Conservation (phyloP, 2,888 invertebrate genomes). For the Drosophila fulvimacula region DNA sequence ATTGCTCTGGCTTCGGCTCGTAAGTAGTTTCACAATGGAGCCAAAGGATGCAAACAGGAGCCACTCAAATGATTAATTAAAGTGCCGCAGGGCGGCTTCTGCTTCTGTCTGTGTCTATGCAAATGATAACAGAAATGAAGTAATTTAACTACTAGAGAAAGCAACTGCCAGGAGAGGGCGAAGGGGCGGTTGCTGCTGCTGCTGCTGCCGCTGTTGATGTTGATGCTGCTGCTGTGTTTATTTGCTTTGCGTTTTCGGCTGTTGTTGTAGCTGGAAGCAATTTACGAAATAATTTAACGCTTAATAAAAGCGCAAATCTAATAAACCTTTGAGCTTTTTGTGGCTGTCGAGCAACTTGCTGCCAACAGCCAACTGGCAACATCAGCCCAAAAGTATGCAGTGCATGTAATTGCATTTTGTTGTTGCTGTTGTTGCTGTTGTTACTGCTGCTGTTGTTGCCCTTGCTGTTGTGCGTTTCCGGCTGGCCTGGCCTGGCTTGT, state of each 20-base stretch:
- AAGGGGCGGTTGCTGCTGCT: background rate
- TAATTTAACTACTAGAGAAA: slow-evolving; percentile 42
- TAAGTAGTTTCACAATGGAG: slow-evolving; percentile 67
- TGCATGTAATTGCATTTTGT: slow-evolving; percentile 75
- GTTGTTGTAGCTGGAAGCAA: slow-evolving; percentile 62
- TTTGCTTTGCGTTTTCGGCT: slow-evolving; percentile 67
- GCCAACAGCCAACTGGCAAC: slow-evolving; percentile 39
- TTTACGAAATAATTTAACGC: slow-evolving; percentile 79
- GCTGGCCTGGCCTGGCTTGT: slow-evolving; percentile 56
- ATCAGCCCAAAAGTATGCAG: slow-evolving; percentile 65
- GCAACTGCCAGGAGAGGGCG: background rate
- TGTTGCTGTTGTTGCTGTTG: slow-evolving; percentile 29
- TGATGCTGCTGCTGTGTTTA: slow-evolving; percentile 53
- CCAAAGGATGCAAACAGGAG: slow-evolving; percentile 31
- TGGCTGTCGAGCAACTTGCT: slow-evolving; percentile 58
- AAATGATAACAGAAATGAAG: slow-evolving; percentile 77
- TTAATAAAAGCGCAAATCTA: slow-evolving; percentile 79
- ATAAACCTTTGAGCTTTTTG: slow-evolving; percentile 80
- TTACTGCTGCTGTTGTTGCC: slow-evolving; percentile 22
- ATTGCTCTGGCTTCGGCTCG: slow-evolving; percentile 26
- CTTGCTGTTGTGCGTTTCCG: slow-evolving; percentile 49
- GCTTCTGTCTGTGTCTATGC: slow-evolving; percentile 58
- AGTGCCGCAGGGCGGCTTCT: slow-evolving; percentile 64
- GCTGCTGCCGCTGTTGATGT: slow-evolving; percentile 6
- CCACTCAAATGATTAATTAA: slow-evolving; percentile 77